phyloP scores from a whole-genome alignment of 2,888 invertebrate species.

The Cryptops parisi region DNA sequence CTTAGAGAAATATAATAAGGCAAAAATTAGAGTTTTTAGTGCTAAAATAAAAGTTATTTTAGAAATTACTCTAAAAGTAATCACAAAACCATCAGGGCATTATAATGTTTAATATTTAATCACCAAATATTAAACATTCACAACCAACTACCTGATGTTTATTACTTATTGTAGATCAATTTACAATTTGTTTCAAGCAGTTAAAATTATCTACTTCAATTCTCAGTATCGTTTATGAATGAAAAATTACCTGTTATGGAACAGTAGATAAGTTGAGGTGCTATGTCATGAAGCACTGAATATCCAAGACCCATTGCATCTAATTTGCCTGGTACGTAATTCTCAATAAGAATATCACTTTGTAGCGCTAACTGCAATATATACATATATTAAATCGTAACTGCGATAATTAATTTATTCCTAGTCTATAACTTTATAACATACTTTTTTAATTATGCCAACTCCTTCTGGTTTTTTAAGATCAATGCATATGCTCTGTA shows the following conservation, averaged over 20 bases:
- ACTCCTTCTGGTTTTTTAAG: constrained; percentile 53
- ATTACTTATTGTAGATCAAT: no score
- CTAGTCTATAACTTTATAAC: not conserved
- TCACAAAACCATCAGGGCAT: no score
- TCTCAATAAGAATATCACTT: constrained; percentile 82
- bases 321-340: constrained; percentile 84
- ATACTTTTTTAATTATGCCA: constrained; percentile 24
- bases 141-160: no score
- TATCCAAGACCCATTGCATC: constrained; percentile 60
- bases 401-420: not conserved
- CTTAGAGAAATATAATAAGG: no score
- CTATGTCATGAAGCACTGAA: constrained; percentile 47
- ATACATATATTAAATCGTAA: not conserved
- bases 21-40: no score
- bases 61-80: no score
- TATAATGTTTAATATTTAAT: no score
- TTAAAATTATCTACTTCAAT: no score
- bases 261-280: constrained; percentile 76
- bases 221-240: no score
- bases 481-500: constrained; percentile 64
- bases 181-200: no score
- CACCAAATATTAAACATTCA: no score
- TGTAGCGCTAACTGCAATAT: constrained; percentile 46
- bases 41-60: no score
- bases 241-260: constrained; percentile 79